A percentile compares a stretch with the other conserved stretches of the same genome.
Conservation (phyloP, 2,888 invertebrate genomes). For the Stomorhina lunata region DNA sequence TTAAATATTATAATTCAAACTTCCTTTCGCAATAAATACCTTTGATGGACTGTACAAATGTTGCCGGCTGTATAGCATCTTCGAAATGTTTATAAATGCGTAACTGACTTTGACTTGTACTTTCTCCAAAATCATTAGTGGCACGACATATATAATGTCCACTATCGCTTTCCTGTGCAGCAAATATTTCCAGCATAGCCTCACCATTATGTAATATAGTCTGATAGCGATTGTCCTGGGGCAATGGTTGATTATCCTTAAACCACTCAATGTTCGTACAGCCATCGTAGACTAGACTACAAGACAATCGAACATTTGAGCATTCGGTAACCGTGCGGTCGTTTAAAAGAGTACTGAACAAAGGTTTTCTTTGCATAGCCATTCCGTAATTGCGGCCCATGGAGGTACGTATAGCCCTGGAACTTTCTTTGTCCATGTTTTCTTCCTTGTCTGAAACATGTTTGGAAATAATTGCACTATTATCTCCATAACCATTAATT, state of each 20-base stretch:
- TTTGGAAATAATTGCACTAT: not conserved
- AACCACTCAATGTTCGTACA: conserved; percentile 88
- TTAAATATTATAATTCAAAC: not conserved
- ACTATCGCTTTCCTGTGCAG: conserved; percentile 85
- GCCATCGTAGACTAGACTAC: conserved; percentile 84
- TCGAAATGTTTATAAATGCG: conserved; percentile 88
- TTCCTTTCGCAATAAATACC: conserved; percentile 80
- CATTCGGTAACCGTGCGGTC: conserved; percentile 89
- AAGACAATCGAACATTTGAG: conserved; percentile 87
- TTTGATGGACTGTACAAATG: conserved; percentile 87
- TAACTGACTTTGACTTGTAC: conserved; percentile 86
- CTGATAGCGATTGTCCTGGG: conserved; percentile 81
- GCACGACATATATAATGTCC: conserved; percentile 91
- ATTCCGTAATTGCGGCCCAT: not conserved
- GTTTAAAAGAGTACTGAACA: conserved; percentile 87
- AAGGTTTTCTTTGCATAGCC: conserved; percentile 80
- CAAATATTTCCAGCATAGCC: conserved; percentile 87
- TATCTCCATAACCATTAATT: conserved; percentile 39
- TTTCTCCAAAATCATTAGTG: conserved; percentile 87
- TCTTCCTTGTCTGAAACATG: not conserved
- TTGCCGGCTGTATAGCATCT: conserved; percentile 85
- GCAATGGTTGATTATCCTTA: conserved; percentile 84
- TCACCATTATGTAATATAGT: conserved; percentile 84
- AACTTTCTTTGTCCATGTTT: not conserved
- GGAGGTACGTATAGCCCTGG: conserved; percentile 6